Evolutionary conservation across 30 jellyfish, hydroid and myxozoan species (phyloP).

Genomic region (Hydractinia symbiolongicarpus): DNA sequence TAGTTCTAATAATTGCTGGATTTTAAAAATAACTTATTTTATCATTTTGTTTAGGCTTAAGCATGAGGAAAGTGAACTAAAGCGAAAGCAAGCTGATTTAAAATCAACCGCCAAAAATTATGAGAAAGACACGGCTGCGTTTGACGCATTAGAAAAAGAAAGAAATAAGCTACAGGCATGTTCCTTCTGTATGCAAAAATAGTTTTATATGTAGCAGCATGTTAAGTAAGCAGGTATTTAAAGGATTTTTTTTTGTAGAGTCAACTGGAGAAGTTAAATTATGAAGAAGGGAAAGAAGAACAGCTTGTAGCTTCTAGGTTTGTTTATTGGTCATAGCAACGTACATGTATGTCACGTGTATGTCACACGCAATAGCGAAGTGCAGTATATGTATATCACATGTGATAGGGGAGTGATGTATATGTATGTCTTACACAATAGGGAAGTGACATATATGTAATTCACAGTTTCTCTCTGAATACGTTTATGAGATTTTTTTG

Average conservation of each 20-base stretch:
- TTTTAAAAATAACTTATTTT: not conserved
- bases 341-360: too few species aligned
- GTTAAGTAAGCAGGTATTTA: not conserved
- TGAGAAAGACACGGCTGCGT: conserved; percentile 59
- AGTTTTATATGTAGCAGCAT: not conserved
- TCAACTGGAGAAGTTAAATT: conserved; percentile 41
- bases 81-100: conserved; percentile 59
- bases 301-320: conserved; percentile 15
- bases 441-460: too few species aligned
- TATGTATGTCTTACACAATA: too few species aligned
- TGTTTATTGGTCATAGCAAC: too few species aligned
- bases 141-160: conserved; percentile 54
- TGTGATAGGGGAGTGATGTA: too few species aligned
- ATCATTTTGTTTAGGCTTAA: conserved; percentile 39
- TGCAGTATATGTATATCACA: too few species aligned
- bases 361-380: too few species aligned
- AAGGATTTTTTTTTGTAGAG: conserved; percentile 22
- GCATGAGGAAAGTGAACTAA: conserved; percentile 72
- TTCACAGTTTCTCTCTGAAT: too few species aligned
- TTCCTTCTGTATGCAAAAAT: not conserved
- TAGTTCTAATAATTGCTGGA: too few species aligned
- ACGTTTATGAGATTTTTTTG: too few species aligned
- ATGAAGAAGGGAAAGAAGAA: conserved; percentile 53
- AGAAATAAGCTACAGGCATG: conserved; percentile 53
- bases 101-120: conserved; percentile 80